Conservation (phyloP, 2,888 invertebrate species). For the Seira sanloemensis region DNA sequence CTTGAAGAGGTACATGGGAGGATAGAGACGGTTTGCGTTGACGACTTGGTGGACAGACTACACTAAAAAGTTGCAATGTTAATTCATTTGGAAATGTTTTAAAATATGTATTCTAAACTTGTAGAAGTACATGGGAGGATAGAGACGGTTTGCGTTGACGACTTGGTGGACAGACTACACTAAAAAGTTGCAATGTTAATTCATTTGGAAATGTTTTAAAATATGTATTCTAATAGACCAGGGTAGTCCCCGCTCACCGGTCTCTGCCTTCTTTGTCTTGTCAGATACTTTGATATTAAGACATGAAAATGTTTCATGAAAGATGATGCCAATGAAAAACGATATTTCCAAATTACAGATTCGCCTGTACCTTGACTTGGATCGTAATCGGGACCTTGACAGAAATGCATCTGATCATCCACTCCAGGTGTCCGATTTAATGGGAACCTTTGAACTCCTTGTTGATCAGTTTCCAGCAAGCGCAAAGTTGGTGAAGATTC, state of each 20-base stretch:
- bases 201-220: too few relatives aligned
- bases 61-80: too few relatives aligned
- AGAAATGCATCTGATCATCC: constrained; percentile 63
- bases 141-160: too few relatives aligned
- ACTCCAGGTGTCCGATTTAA: constrained; percentile 80
- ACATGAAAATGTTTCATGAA: constrained; percentile 82
- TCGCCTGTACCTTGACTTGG: constrained; percentile 72
- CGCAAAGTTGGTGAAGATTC: constrained; percentile 77
- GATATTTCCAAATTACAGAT: constrained; percentile 74
- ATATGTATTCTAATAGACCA: too few relatives aligned
- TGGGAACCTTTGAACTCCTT: constrained; percentile 83
- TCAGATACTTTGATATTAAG: neutral
- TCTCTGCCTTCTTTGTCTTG: neutral
- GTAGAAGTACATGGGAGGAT: neutral
- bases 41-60: too few relatives aligned
- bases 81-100: too few relatives aligned
- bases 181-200: too few relatives aligned
- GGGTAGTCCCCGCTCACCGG: neutral
- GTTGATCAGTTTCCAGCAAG: constrained; percentile 80
- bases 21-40: neutral
- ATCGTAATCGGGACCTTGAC: constrained; percentile 66
- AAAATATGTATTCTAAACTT: too few relatives aligned
- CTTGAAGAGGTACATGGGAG: neutral
- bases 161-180: too few relatives aligned
- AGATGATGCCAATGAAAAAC: constrained; percentile 76